phyloP scores from a whole-genome alignment of 2,113 vertebrate species.

The Clarias macrocephalus region DNA sequence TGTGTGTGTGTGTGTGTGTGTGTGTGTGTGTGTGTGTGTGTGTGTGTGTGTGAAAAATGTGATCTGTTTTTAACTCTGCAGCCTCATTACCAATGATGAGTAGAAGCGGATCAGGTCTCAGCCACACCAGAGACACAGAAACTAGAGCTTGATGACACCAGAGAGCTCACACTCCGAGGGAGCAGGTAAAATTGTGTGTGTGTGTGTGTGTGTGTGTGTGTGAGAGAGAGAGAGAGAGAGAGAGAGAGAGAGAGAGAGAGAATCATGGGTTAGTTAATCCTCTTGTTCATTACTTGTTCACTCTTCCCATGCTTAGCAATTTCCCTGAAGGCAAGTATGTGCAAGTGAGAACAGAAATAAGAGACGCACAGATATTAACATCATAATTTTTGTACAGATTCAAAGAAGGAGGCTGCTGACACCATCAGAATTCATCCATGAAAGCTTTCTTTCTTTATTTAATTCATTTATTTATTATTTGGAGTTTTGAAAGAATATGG shows the following conservation, averaged over 20 bases:
- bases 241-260: not conserved
- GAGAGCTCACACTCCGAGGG: not conserved
- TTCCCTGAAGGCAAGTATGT: not conserved
- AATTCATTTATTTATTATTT: not conserved
- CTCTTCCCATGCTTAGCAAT: not conserved
- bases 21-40: slow-evolving; percentile 20
- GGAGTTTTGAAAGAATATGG: not conserved
- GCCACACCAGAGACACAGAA: slow-evolving; percentile 36
- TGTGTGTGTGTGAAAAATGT: slow-evolving; percentile 20
- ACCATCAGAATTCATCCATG: not conserved
- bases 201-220: slow-evolving; percentile 2
- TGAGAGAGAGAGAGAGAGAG: not conserved
- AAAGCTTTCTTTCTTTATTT: not conserved
- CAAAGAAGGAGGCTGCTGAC: not conserved
- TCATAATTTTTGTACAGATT: not conserved
- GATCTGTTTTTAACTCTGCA: slow-evolving; percentile 62
- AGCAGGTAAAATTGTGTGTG: slow-evolving; percentile 11
- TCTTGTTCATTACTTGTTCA: slow-evolving; percentile 16
- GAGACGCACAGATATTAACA: not conserved
- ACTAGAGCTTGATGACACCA: slow-evolving; percentile 29
- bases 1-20: slow-evolving; percentile 14
- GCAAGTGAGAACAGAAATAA: not conserved
- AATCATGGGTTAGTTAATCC: slow-evolving; percentile 1
- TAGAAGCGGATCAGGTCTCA: slow-evolving; percentile 47
- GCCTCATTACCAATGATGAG: slow-evolving; percentile 62